Evolutionary conservation across 2,797 vertebrate species (phyloP), one percentile per base, ranked within the genome.

Genomic region (Muscicapa striata): DNA sequence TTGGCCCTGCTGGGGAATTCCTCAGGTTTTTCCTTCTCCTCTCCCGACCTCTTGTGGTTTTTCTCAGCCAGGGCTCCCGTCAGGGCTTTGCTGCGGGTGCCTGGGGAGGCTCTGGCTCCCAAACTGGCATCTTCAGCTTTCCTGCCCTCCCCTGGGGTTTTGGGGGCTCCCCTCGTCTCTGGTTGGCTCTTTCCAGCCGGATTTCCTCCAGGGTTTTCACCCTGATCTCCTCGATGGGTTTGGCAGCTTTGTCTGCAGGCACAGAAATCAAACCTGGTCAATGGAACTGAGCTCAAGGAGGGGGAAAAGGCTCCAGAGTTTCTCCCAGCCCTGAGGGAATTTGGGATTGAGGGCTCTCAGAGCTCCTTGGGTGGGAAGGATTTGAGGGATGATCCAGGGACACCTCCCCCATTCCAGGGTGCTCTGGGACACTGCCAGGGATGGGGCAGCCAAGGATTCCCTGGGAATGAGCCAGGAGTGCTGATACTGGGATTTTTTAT

Each of bases 181-280:
- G 97, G 93, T 34, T 96, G 15, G 98, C 98, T 93, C 98, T 99
- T 95, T 99, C 99, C 68, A 98, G 98, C 20, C 97, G 98, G 91
- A 99, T 99, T 97, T 99, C 99, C 95, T 99, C 98, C 64, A 99
- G 97, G 9, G 98, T 99, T 97, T 99, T 99, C 91, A 99, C 98
- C 3, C 94, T 98, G 51, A 99, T 98, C 89, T 98, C 98, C 74
- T 97, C 97, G 5, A 97, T 74, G 38, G 95, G 83, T 57, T 97
- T 98, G 43, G 96, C 84, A 69, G 95, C 74, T 87, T 89, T 97
- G 62, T 98, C 98, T 98, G 93, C 4, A 11, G 1, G 6, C 46
- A 63, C 1, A 30, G 10, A 34, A 24, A 43, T 21, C 19, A 66
- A 21, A 29, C 1, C 0, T 2, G 2, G n/a, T 3, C 1, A 14